phyloP scores from a whole-genome alignment of 2,113 vertebrate genomes.

The Otolemur garnettii region DNA sequence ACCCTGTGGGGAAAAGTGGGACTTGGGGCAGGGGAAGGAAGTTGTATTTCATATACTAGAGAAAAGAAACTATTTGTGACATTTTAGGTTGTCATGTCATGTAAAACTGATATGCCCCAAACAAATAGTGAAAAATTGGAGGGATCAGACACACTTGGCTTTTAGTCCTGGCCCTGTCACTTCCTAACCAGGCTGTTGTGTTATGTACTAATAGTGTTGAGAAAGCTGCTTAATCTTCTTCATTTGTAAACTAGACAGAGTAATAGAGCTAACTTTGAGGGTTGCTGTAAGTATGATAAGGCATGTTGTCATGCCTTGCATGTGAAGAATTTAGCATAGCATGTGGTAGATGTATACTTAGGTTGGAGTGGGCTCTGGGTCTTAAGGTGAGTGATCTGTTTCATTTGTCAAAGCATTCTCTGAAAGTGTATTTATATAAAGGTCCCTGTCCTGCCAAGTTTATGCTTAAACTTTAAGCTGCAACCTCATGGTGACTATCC shows the following conservation, averaged over 20 bases:
- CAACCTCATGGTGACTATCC: too few relatives aligned
- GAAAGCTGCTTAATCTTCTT: neutral
- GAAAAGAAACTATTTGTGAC: conserved; percentile 8
- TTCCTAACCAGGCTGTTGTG: neutral
- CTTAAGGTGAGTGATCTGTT: neutral
- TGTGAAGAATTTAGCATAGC: neutral
- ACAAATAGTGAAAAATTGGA: neutral
- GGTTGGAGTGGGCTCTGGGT: neutral
- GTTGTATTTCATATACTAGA: neutral
- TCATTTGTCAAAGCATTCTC: neutral
- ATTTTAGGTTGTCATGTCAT: neutral
- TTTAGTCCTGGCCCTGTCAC: neutral
- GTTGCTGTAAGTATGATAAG: neutral
- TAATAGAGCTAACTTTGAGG: neutral
- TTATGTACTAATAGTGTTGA: neutral
- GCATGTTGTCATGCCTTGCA: too few relatives aligned
- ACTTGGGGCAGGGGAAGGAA: neutral
- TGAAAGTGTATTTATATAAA: neutral
- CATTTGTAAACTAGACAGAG: neutral
- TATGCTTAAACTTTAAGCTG: too few relatives aligned
- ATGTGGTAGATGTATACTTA: neutral
- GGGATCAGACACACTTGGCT: neutral
- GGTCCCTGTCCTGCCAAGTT: too few relatives aligned
- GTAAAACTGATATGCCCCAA: neutral
- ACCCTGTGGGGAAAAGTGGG: neutral